These are phyloP conservation scores for Cyrtodaria siliqua DNA, from an alignment of 2,888 invertebrate species.

Conservation along the genomic window DNA sequence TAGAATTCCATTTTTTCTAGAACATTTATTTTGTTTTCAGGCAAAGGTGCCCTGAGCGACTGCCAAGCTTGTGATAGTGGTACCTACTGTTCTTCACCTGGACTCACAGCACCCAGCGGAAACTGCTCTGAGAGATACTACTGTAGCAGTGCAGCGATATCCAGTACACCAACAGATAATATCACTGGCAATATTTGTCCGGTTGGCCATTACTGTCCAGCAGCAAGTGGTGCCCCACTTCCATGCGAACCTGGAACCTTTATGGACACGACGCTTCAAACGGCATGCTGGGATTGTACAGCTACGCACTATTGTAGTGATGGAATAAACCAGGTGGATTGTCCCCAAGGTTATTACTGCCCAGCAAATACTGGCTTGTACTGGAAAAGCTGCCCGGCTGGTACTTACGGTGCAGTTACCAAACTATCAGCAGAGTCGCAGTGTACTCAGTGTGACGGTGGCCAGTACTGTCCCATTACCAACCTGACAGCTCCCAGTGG, in stretches of 20 bases:
- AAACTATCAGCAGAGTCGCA: slow-evolving; percentile 75
- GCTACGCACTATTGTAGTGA: slow-evolving; percentile 80
- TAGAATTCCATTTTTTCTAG: no score
- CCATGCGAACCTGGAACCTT: slow-evolving; percentile 79
- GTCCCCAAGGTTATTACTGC: slow-evolving; percentile 82
- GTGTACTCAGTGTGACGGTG: slow-evolving; percentile 82
- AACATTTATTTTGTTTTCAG: no score
- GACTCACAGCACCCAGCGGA: slow-evolving; percentile 72
- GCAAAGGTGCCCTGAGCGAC: slow-evolving; percentile 69
- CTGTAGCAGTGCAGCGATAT: slow-evolving; percentile 72
- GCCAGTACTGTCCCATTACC: slow-evolving; percentile 77
- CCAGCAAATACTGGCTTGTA: slow-evolving; percentile 76
- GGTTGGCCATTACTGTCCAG: slow-evolving; percentile 77
- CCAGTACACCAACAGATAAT: slow-evolving; percentile 72
- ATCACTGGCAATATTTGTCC: slow-evolving; percentile 76
- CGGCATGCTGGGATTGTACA: slow-evolving; percentile 74
- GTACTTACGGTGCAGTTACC: slow-evolving; percentile 76
- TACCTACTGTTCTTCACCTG: slow-evolving; percentile 77
- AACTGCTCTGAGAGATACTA: slow-evolving; percentile 80
- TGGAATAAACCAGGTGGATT: slow-evolving; percentile 74
- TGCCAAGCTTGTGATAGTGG: slow-evolving; percentile 82
- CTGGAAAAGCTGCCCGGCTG: slow-evolving; percentile 81
- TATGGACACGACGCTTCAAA: slow-evolving; percentile 71
- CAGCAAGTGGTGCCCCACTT: slow-evolving; percentile 76
- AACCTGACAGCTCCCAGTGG: slow-evolving; percentile 79